Conservation (phyloP, 2,113 vertebrate species). For the Eretmochelys imbricata region DNA sequence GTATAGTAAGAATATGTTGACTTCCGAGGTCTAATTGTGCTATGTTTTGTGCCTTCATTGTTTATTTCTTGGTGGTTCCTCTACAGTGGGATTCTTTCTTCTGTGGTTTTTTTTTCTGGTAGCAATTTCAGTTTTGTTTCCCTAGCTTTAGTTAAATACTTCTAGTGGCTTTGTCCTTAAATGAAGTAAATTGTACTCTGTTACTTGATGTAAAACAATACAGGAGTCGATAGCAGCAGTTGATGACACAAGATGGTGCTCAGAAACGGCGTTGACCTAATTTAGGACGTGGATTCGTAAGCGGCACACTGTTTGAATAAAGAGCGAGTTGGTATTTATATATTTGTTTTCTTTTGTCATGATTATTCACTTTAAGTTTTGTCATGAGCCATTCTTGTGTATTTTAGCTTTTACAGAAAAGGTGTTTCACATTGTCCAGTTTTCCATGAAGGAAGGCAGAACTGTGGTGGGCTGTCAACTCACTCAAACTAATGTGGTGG, state of each 20-base stretch:
- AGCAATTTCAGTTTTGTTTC: constrained; percentile 63
- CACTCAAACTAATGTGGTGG: not conserved
- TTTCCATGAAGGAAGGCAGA: constrained; percentile 56
- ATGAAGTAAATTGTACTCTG: constrained; percentile 79
- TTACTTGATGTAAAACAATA: constrained; percentile 83
- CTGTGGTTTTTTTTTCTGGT: constrained; percentile 58
- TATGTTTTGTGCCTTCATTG: constrained; percentile 8
- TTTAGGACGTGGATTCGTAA: constrained; percentile 83
- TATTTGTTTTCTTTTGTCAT: constrained; percentile 79
- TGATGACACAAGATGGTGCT: constrained; percentile 80
- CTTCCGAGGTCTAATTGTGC: not conserved
- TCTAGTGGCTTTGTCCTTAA: constrained; percentile 77
- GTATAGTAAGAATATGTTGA: rapidly evolving
- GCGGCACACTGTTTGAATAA: constrained; percentile 82
- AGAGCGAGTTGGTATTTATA: constrained; percentile 83
- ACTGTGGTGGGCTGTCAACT: constrained; percentile 28
- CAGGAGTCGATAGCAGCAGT: constrained; percentile 82
- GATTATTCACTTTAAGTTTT: constrained; percentile 69
- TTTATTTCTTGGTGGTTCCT: constrained; percentile 58
- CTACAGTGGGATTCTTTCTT: constrained; percentile 58
- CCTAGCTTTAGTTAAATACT: constrained; percentile 73
- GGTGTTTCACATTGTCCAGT: constrained; percentile 52
- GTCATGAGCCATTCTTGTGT: constrained; percentile 65
- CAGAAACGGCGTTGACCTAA: constrained; percentile 78
- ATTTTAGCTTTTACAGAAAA: constrained; percentile 31